A percentile compares a stretch with the other conserved stretches of the same genome.
Conservation (phyloP, 2,888 invertebrate species). For the Pyrrhosoma nymphula region DNA sequence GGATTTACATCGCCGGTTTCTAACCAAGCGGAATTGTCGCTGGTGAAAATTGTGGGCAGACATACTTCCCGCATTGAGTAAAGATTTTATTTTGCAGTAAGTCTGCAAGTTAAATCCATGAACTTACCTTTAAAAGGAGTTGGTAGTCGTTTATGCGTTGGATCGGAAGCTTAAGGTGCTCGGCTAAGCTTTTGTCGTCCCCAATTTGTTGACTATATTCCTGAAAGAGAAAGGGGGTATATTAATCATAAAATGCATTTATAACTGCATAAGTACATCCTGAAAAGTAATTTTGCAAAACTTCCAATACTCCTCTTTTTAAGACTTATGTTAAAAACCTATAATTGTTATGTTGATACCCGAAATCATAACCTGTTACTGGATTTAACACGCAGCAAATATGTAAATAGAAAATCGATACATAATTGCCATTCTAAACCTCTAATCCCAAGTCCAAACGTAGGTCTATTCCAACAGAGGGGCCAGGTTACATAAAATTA, state of each 20-base stretch:
- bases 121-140: conserved; percentile 91
- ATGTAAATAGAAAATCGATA: too few species aligned
- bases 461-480: too few species aligned
- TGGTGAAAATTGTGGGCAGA: background rate
- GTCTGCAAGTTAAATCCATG: background rate
- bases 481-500: too few species aligned
- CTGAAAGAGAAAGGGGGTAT: conserved; percentile 78
- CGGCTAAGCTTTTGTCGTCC: conserved; percentile 93
- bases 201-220: conserved; percentile 90
- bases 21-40: background rate
- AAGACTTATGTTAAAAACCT: too few species aligned
- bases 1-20: background rate
- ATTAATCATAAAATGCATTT: background rate
- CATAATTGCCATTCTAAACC: too few species aligned
- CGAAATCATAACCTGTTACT: too few species aligned
- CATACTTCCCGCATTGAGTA: background rate
- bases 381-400: too few species aligned
- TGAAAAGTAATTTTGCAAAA: background rate
- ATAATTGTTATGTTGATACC: too few species aligned
- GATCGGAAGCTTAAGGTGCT: conserved; percentile 95
- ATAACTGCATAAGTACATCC: background rate
- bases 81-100: background rate
- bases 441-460: too few species aligned
- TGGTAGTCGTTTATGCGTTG: conserved; percentile 98
- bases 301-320: too few species aligned